Percentiles rank a stretch among this genome's conserved stretches.
Conservation (phyloP, 2,113 vertebrate species). For the Takifugu bimaculatus region DNA sequence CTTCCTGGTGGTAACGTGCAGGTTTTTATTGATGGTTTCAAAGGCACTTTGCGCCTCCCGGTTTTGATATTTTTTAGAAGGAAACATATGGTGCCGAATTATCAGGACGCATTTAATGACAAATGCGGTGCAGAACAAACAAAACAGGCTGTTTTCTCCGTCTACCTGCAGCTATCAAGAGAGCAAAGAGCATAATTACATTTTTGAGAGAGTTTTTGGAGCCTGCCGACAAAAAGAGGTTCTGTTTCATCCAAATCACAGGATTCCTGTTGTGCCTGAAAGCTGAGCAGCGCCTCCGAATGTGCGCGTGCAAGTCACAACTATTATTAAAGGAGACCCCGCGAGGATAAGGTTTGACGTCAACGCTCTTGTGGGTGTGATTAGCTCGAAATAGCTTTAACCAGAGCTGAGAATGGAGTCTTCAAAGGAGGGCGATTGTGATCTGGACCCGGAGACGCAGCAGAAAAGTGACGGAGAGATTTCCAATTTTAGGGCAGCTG, state of each 20-base stretch:
- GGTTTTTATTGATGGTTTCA: too few relatives aligned
- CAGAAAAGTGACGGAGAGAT: too few relatives aligned
- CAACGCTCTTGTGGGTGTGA: slow-evolving; percentile 33
- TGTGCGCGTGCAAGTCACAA: slow-evolving; percentile 2
- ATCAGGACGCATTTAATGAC: neutral
- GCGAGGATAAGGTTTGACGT: slow-evolving; percentile 32
- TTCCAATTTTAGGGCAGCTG: too few relatives aligned
- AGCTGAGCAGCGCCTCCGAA: slow-evolving; percentile 13
- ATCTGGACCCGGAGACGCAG: neutral
- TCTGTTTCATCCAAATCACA: slow-evolving; percentile 21
- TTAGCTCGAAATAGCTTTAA: slow-evolving; percentile 38
- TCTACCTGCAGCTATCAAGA: slow-evolving; percentile 18
- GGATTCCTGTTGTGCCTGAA: slow-evolving; percentile 5
- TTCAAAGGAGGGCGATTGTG: neutral
- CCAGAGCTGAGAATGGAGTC: slow-evolving; percentile 21
- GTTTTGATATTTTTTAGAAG: too few relatives aligned
- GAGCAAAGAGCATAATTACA: slow-evolving; percentile 32
- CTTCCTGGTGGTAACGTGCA: neutral
- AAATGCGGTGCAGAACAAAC: slow-evolving; percentile 10
- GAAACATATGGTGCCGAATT: too few relatives aligned
- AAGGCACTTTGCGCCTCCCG: too few relatives aligned
- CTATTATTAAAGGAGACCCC: slow-evolving; percentile 41
- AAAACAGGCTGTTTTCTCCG: slow-evolving; percentile 9
- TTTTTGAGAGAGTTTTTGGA: slow-evolving; percentile 12
- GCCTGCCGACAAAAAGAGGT: slow-evolving; percentile 14